Conservation (phyloP, 2,888 invertebrate genomes). For the Acanthosoma haemorrhoidale region DNA sequence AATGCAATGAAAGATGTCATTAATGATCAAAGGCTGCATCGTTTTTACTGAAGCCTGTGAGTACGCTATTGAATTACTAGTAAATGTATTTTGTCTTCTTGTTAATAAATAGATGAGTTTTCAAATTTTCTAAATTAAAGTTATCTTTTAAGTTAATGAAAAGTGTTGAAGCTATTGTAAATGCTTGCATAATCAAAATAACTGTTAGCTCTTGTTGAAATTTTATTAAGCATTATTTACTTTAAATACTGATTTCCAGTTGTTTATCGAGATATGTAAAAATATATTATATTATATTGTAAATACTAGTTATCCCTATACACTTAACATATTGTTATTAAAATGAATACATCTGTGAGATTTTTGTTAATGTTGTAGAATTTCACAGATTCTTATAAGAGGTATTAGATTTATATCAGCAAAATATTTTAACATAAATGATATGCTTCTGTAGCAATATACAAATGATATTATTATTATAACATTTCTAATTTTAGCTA, state of each 20-base stretch:
- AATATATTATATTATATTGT: slow-evolving; percentile 4
- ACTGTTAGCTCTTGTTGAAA: no score
- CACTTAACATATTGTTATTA: neutral
- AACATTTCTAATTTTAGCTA: no score
- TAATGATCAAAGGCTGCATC: slow-evolving; percentile 17
- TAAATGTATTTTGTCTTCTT: neutral
- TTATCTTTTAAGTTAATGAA: neutral
- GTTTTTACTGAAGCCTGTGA: slow-evolving; percentile 18
- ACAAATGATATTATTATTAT: neutral
- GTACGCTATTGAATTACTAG: slow-evolving; percentile 25
- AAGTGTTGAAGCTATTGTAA: neutral
- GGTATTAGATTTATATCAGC: neutral
- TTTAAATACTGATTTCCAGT: no score
- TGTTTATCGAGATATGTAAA: no score
- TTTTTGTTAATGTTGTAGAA: neutral
- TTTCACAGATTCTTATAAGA: neutral
- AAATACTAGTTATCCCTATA: neutral
- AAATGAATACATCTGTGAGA: neutral
- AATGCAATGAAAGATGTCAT: slow-evolving; percentile 30
- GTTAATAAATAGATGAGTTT: neutral
- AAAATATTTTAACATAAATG: neutral
- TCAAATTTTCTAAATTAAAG: neutral
- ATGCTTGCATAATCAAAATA: neutral
- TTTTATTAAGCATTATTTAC: no score
- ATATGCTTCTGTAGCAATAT: neutral